A percentile compares a stretch with the other conserved stretches of the same genome.
These are phyloP conservation scores for Amphiprion ocellaris DNA, from an alignment of 2,113 vertebrate genomes.

Conservation along the genomic window DNA sequence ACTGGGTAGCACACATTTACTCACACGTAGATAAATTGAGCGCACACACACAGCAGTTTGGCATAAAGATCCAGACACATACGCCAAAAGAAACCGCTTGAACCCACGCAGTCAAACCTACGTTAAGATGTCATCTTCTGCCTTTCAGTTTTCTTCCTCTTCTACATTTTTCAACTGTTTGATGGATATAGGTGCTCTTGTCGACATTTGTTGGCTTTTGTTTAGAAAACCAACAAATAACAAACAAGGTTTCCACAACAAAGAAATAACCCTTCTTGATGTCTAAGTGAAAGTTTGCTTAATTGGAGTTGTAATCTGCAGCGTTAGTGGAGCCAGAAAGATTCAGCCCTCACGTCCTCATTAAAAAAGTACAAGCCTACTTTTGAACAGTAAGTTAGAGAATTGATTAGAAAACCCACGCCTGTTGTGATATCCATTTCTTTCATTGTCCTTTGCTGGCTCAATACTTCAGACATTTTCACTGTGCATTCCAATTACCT, in stretches of 20 bases:
- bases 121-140: slow-evolving; percentile 26
- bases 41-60: slow-evolving; percentile 37
- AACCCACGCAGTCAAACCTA: slow-evolving; percentile 22
- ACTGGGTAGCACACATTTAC: slow-evolving; percentile 62
- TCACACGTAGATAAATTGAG: slow-evolving; percentile 45
- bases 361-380: slow-evolving; percentile 81
- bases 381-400: slow-evolving; percentile 78
- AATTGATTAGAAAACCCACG: slow-evolving; percentile 80
- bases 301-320: slow-evolving; percentile 77
- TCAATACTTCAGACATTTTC: slow-evolving; percentile 71
- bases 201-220: slow-evolving; percentile 64
- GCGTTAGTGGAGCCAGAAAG: slow-evolving; percentile 59
- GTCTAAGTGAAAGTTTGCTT: slow-evolving; percentile 75
- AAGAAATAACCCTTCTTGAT: slow-evolving; percentile 54
- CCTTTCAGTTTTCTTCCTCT: slow-evolving; percentile 1
- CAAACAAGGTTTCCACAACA: slow-evolving; percentile 70
- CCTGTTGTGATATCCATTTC: slow-evolving; percentile 80
- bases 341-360: slow-evolving; percentile 70
- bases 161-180: slow-evolving; percentile 25
- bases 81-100: slow-evolving; percentile 13
- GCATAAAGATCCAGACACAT: neutral
- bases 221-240: slow-evolving; percentile 62
- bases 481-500: slow-evolving; percentile 81
- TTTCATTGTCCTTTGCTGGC: slow-evolving; percentile 82
- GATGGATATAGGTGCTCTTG: slow-evolving; percentile 46